Percentiles rank a stretch among this genome's conserved stretches.
Evolutionary conservation across 1,140 invertebrate genomes (phyloP).

Genomic region (Neoseiulus cucumeris): DNA sequence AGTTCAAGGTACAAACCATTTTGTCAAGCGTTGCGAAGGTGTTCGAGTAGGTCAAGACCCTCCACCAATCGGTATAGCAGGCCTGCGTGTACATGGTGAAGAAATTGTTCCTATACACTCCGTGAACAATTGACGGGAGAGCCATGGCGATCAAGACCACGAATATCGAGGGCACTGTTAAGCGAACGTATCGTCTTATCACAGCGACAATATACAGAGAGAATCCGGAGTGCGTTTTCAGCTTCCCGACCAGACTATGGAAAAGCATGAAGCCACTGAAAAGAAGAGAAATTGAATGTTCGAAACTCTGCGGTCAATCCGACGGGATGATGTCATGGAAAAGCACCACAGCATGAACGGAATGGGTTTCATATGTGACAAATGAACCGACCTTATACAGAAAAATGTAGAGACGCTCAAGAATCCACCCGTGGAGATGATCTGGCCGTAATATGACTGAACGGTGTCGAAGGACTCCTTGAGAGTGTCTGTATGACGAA

Average conservation of each 20-base stretch:
- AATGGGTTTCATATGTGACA: too few species aligned
- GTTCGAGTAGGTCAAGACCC: neutral
- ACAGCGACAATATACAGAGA: neutral
- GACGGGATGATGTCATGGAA: neutral
- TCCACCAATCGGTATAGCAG: constrained; percentile 1
- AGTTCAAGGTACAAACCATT: too few species aligned
- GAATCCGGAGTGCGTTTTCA: neutral
- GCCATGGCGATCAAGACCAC: neutral
- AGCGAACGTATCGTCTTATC: neutral
- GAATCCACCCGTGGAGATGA: neutral
- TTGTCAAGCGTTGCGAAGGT: neutral
- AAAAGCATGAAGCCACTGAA: neutral
- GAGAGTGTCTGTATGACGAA: neutral
- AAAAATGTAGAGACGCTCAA: neutral
- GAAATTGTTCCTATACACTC: neutral
- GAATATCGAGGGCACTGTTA: neutral
- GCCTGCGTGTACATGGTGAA: neutral
- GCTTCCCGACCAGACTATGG: neutral
- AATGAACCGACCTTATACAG: neutral
- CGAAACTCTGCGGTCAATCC: neutral
- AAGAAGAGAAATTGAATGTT: neutral
- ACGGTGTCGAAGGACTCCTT: neutral
- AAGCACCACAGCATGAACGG: too few species aligned
- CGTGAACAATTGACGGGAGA: neutral
- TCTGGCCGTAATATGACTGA: neutral